Conservation (phyloP, 1,140 invertebrate genomes). For the Protaetia brevitarsis region DNA sequence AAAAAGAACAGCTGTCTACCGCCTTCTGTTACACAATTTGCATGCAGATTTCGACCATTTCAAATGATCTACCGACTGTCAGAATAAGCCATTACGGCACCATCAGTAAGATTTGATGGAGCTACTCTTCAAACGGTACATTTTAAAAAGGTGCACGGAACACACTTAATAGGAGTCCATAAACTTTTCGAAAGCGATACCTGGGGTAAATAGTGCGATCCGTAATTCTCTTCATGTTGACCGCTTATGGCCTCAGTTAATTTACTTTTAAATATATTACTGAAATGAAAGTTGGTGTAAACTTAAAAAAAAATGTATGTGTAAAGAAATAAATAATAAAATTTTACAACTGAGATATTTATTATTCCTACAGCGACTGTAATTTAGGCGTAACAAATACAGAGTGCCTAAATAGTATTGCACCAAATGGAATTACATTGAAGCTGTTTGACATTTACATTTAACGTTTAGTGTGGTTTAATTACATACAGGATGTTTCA, state of each 20-base stretch:
- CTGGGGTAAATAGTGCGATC: neutral
- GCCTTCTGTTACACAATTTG: constrained; percentile 11
- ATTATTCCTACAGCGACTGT: no score
- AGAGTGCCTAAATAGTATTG: no score
- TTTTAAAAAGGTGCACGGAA: neutral
- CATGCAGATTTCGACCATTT: constrained; percentile 3
- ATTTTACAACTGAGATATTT: no score
- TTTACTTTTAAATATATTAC: neutral
- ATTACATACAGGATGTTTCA: no score
- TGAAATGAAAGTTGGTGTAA: neutral
- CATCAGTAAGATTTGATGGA: neutral
- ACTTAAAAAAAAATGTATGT: no score
- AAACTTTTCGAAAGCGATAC: neutral
- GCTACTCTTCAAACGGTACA: neutral
- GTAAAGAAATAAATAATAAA: no score
- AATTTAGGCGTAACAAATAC: no score
- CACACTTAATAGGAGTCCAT: neutral
- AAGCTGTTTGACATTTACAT: no score
- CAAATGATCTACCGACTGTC: neutral
- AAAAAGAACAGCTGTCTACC: constrained; percentile 6
- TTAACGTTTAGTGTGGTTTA: no score
- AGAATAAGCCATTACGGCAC: neutral
- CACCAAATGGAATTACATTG: no score
- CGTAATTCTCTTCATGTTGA: neutral
- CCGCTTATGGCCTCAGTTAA: neutral